Percentiles rank a stretch among this genome's conserved stretches.
Evolutionary conservation across 2,888 invertebrate species (phyloP).

Genomic region (Caenorhabditis angaria): DNA sequence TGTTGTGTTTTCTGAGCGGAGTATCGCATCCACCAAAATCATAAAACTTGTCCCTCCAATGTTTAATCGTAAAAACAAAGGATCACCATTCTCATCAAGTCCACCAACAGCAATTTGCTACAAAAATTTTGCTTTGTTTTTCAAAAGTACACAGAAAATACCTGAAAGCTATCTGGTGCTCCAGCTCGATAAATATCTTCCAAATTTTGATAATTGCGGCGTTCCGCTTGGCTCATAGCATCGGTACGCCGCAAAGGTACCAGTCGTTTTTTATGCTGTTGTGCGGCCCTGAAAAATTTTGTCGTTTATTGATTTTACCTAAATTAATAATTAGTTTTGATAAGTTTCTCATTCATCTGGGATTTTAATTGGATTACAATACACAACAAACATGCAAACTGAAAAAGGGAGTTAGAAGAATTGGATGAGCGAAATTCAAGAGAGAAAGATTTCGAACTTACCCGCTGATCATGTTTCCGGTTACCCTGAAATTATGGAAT

Average conservation of each 20-base stretch:
- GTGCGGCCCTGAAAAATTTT: slow-evolving; percentile 62
- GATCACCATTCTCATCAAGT: slow-evolving; percentile 52
- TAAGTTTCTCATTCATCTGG: no score
- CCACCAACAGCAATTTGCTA: slow-evolving; percentile 52
- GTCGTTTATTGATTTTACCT: no score
- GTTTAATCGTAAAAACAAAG: slow-evolving; percentile 65
- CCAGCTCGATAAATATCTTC: slow-evolving; percentile 67
- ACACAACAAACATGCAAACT: slow-evolving; percentile 12
- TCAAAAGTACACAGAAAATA: slow-evolving; percentile 12
- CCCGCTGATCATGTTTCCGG: slow-evolving; percentile 72
- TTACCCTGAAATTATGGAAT: slow-evolving; percentile 68
- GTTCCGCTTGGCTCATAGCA: slow-evolving; percentile 69
- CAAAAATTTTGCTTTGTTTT: slow-evolving; percentile 12
- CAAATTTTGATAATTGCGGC: slow-evolving; percentile 60
- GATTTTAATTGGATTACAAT: slow-evolving; percentile 1
- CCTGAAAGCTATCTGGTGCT: slow-evolving; percentile 60
- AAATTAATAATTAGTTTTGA: no score
- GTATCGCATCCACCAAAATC: slow-evolving; percentile 64
- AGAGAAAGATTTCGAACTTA: slow-evolving; percentile 32
- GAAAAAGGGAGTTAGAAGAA: neutral
- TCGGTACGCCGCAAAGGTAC: slow-evolving; percentile 70
- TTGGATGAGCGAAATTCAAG: neutral
- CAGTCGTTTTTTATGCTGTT: slow-evolving; percentile 72
- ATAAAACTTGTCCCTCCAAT: slow-evolving; percentile 69
- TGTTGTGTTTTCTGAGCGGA: slow-evolving; percentile 65